These are phyloP conservation scores for Panagrolaimus sp. DNA, from an alignment of 1,140 invertebrate genomes.

Conservation along the genomic window DNA sequence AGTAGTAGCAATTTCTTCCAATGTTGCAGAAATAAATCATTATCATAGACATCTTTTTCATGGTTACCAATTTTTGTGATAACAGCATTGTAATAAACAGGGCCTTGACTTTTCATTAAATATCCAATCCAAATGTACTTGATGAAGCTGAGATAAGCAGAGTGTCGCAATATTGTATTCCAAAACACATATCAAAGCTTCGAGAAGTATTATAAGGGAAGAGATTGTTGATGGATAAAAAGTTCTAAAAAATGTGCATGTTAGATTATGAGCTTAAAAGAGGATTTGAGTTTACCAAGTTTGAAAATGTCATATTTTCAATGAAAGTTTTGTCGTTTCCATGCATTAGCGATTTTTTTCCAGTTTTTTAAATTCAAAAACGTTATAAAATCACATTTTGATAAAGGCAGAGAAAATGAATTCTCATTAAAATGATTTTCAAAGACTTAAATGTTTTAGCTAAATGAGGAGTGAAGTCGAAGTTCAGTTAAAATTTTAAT, in stretches of 20 bases:
- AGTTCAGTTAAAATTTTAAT: too few relatives aligned
- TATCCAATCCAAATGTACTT: slow-evolving; percentile 5
- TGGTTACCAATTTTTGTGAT: background rate
- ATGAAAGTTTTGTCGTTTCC: background rate
- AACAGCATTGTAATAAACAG: background rate
- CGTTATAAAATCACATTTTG: too few relatives aligned
- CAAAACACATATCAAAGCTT: slow-evolving; percentile 1
- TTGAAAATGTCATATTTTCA: too few relatives aligned
- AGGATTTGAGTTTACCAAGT: too few relatives aligned
- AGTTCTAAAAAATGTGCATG: background rate
- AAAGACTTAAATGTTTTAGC: too few relatives aligned
- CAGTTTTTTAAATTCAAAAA: too few relatives aligned
- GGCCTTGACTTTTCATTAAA: background rate
- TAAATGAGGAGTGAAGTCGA: too few relatives aligned
- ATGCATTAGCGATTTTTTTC: too few relatives aligned
- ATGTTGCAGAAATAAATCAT: background rate
- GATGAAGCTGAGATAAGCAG: background rate
- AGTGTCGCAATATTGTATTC: background rate
- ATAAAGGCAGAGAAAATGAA: too few relatives aligned
- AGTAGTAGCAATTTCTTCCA: background rate
- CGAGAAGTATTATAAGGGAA: background rate
- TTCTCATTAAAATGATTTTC: too few relatives aligned
- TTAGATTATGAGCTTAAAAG: background rate
- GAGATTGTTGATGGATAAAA: background rate
- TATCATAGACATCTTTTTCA: background rate